phyloP scores from a whole-genome alignment of 2,888 invertebrate genomes.

The Sesamia inferens region DNA sequence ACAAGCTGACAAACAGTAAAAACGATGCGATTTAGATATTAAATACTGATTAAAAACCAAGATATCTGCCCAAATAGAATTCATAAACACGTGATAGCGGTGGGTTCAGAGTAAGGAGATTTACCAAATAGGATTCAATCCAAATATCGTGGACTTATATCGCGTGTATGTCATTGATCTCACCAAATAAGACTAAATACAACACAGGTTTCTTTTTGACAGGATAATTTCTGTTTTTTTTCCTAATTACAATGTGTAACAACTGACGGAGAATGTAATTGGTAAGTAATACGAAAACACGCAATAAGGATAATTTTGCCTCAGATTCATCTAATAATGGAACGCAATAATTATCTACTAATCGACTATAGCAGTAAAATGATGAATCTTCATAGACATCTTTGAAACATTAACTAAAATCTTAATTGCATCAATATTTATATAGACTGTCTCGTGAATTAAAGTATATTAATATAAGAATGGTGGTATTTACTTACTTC shows the following conservation, averaged over 20 bases:
- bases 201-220: constrained; percentile 33
- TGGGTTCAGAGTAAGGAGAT: not conserved
- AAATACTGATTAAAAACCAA: not conserved
- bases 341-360: constrained; percentile 6
- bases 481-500: constrained; percentile 70
- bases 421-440: not conserved
- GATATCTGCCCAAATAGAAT: not conserved
- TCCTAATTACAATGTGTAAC: constrained; percentile 26
- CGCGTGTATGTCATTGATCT: constrained; percentile 41
- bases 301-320: not conserved
- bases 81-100: not conserved
- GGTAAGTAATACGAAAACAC: constrained; percentile 19
- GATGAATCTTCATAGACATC: not conserved
- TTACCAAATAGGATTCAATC: constrained; percentile 1
- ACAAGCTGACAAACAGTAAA: not conserved
- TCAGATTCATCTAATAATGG: not conserved
- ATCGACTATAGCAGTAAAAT: not conserved
- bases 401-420: not conserved
- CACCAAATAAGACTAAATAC: constrained; percentile 22
- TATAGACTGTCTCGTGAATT: too few species aligned
- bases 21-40: too few species aligned
- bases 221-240: constrained; percentile 34
- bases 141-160: constrained; percentile 13
- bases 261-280: constrained; percentile 27
- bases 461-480: not conserved